Evolutionary conservation across 1,140 invertebrate species (phyloP), one percentile per base, ranked within the genome.

Genomic region (Idris sp.): DNA sequence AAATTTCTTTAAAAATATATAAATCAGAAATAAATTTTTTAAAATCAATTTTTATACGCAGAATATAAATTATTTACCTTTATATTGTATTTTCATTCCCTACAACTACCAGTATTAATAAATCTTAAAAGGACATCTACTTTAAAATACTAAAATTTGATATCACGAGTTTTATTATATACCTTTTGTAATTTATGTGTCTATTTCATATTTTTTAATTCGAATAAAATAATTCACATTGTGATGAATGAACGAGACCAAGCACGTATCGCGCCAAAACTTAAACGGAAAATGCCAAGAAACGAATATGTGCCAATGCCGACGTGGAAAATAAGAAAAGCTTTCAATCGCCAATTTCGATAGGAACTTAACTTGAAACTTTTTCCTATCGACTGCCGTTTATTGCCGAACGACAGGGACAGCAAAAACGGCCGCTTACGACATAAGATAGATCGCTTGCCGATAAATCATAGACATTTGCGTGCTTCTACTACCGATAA

Each of bases 391-490:
- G 15, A 16, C 33, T 44, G 36, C n/a, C 44, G 59, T 53, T 43
- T 56, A 64, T 56, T 53, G 30, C 22, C 43, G 15, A 31, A 49
- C 43, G 26, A 30, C 9, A 15, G 10, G 15, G 8, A 48, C 14
- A 30, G 36, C 30, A 71, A 61, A 51, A 51, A 56, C 44, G 33
- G 53, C 36, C 22, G 54, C 30, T 36, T 44, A 53, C 65, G 28
- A 43, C 46, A 15, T 43, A 59, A 65, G 48, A 62, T 61, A 48
- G 41, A 74, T 67, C 62, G 48, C 51, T 48, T 64, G 15, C 33
- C 53, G 67, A 77, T 62, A 77, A 74, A 68, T 65, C 43, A 68
- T 72, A 62, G 43, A 56, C 30, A 28, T 58, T 67, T 62, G 61
- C 51, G 56, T 44, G 49, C 74, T 59, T 40, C 59, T 49, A 62